These are phyloP conservation scores for Stegastes partitus DNA, from an alignment of 2,113 vertebrate species.

Conservation along the genomic window DNA sequence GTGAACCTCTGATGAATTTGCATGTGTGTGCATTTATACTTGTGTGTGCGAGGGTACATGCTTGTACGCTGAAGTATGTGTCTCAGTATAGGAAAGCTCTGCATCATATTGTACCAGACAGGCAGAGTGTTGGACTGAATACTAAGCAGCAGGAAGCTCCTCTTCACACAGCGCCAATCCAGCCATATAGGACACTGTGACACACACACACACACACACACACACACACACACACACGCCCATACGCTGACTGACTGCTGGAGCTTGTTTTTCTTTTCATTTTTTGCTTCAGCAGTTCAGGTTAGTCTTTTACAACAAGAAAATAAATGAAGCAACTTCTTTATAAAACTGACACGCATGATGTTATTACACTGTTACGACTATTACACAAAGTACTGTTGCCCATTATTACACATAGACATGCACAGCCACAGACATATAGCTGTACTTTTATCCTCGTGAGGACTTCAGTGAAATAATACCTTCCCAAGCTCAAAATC, in stretches of 20 bases:
- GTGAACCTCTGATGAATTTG: slow-evolving; percentile 3
- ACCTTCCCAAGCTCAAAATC: background rate
- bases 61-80: slow-evolving; percentile 22
- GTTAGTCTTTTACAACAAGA: background rate
- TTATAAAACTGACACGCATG: background rate
- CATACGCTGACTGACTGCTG: background rate
- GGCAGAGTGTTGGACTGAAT: slow-evolving; percentile 73
- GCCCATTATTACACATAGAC: background rate
- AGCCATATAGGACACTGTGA: slow-evolving; percentile 62
- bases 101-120: slow-evolving; percentile 75
- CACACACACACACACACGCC: background rate
- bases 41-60: slow-evolving; percentile 8
- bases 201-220: slow-evolving; percentile 42
- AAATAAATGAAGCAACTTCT: slow-evolving; percentile 3
- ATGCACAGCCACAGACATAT: background rate
- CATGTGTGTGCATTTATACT: background rate
- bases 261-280: slow-evolving; percentile 5
- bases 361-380: background rate
- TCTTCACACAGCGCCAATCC: slow-evolving; percentile 57
- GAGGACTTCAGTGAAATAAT: background rate
- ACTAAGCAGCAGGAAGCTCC: slow-evolving; percentile 74
- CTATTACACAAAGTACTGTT: background rate
- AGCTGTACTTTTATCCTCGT: background rate
- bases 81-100: slow-evolving; percentile 64
- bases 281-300: slow-evolving; percentile 36